Percentiles rank a stretch among this genome's conserved stretches.
These are phyloP conservation scores for Oryzias sinensis DNA, from an alignment of 2,797 vertebrate genomes.

Conservation along the genomic window DNA sequence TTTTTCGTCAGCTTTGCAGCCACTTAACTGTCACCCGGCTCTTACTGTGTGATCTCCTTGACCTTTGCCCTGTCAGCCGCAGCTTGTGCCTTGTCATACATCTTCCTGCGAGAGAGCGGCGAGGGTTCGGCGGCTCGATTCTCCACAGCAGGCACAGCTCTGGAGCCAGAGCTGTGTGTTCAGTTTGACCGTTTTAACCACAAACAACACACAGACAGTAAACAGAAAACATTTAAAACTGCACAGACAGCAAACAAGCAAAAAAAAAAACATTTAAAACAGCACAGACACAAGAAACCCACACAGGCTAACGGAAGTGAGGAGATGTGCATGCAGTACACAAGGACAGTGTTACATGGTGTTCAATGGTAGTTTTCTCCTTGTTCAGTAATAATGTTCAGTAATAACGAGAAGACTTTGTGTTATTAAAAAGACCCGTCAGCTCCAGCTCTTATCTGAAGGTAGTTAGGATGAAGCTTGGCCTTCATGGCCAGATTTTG, in stretches of 20 bases:
- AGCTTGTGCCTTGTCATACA: slow-evolving; percentile 84
- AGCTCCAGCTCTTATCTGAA: too few relatives aligned
- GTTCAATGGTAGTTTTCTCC: slow-evolving; percentile 36
- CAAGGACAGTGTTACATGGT: slow-evolving; percentile 60
- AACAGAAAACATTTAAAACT: slow-evolving; percentile 43
- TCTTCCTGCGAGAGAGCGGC: slow-evolving; percentile 89
- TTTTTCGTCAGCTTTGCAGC: slow-evolving; percentile 27
- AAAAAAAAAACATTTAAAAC: slow-evolving; percentile 41
- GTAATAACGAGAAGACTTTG: background rate
- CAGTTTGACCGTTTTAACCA: slow-evolving; percentile 51
- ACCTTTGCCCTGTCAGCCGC: slow-evolving; percentile 84
- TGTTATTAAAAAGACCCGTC: background rate
- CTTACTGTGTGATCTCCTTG: slow-evolving; percentile 97
- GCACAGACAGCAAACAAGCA: background rate
- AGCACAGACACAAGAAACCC: slow-evolving; percentile 31
- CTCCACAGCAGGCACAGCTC: slow-evolving; percentile 79
- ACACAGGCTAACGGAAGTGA: slow-evolving; percentile 21
- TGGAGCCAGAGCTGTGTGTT: slow-evolving; percentile 80
- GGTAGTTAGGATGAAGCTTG: too few relatives aligned
- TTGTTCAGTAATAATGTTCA: slow-evolving; percentile 22
- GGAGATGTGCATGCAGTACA: slow-evolving; percentile 43
- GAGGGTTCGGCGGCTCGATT: slow-evolving; percentile 90
- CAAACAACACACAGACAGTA: slow-evolving; percentile 52
- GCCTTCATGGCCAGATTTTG: too few relatives aligned
- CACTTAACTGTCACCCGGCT: slow-evolving; percentile 39